A percentile compares a stretch with the other conserved stretches of the same genome.
Evolutionary conservation across 2,888 invertebrate genomes (phyloP).

Genomic region (Sphaeridia pumilis): DNA sequence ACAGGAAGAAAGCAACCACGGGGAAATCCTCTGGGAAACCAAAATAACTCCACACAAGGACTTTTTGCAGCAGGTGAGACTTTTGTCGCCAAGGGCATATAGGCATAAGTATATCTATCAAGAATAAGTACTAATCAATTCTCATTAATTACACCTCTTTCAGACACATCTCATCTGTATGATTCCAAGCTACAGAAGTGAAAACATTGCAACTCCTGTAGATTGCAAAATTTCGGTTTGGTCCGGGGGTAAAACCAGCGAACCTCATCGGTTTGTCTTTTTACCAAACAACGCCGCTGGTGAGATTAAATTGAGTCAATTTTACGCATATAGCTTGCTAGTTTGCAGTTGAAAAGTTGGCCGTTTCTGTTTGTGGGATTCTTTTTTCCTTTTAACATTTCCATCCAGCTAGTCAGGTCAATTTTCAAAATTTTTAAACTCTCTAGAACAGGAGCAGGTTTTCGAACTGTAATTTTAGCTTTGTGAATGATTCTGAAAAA

Average conservation of each 20-base stretch:
- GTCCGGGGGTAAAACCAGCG: conserved; percentile 75
- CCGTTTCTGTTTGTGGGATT: too few relatives aligned
- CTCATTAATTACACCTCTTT: too few relatives aligned
- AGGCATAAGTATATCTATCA: too few relatives aligned
- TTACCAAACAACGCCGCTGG: conserved; percentile 46
- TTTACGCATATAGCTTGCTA: conserved; percentile 14
- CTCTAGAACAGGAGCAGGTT: too few relatives aligned
- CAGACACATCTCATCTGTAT: conserved; percentile 80
- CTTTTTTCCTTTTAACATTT: too few relatives aligned
- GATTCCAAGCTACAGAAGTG: conserved; percentile 62
- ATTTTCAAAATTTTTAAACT: too few relatives aligned
- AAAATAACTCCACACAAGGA: conserved; percentile 77
- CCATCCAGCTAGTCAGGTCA: too few relatives aligned
- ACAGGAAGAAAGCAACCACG: conserved; percentile 44
- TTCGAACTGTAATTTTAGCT: too few relatives aligned
- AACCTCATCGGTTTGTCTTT: conserved; percentile 72
- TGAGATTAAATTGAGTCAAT: conserved; percentile 18
- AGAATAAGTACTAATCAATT: too few relatives aligned
- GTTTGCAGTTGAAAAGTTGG: conserved; percentile 24
- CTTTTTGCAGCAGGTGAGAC: conserved; percentile 64
- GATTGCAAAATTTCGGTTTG: conserved; percentile 64
- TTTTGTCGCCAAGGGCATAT: too few relatives aligned
- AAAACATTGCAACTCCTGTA: conserved; percentile 57
- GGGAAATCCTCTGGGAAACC: conserved; percentile 56
- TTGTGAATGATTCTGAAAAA: too few relatives aligned